Evolutionary conservation across 2,888 invertebrate species (phyloP).

Genomic region (Mythimna vitellina): DNA sequence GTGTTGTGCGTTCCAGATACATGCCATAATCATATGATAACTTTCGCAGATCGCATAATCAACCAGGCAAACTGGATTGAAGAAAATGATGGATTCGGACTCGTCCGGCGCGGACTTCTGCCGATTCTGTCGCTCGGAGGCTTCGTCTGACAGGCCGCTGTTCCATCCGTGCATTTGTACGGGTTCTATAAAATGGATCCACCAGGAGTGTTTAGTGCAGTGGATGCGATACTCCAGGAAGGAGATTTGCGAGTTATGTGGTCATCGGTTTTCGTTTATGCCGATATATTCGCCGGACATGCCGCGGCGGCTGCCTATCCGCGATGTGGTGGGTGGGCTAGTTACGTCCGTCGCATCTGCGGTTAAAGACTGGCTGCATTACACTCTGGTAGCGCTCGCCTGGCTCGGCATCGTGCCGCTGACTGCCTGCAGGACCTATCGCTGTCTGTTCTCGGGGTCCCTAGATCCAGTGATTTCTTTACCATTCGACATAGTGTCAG

Average conservation of each 20-base stretch:
- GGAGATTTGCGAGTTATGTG: conserved; percentile 99
- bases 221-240: conserved; percentile 99
- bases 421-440: conserved; percentile 98
- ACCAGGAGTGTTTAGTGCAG: conserved; percentile 99
- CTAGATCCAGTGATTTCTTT: conserved; percentile 96
- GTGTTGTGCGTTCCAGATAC: conserved; percentile 45
- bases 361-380: conserved; percentile 99
- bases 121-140: conserved; percentile 99
- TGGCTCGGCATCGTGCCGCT: conserved; percentile 99
- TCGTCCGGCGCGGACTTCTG: conserved; percentile 96
- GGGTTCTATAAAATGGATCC: conserved; percentile 99
- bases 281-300: conserved; percentile 99
- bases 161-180: conserved; percentile 99
- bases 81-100: conserved; percentile 87
- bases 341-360: conserved; percentile 97
- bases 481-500: conserved; percentile 97
- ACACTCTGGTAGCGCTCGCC: conserved; percentile 98
- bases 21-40: conserved; percentile 64
- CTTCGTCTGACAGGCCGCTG: conserved; percentile 96
- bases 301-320: conserved; percentile 98
- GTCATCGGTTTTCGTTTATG: conserved; percentile 99
- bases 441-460: conserved; percentile 97
- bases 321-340: conserved; percentile 97
- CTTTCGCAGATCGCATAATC: conserved; percentile 81
- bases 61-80: conserved; percentile 86